Evolutionary conservation across 2,113 vertebrate species (phyloP), one percentile per base, ranked within the genome.

Genomic region (Phrynosoma platyrhinos): DNA sequence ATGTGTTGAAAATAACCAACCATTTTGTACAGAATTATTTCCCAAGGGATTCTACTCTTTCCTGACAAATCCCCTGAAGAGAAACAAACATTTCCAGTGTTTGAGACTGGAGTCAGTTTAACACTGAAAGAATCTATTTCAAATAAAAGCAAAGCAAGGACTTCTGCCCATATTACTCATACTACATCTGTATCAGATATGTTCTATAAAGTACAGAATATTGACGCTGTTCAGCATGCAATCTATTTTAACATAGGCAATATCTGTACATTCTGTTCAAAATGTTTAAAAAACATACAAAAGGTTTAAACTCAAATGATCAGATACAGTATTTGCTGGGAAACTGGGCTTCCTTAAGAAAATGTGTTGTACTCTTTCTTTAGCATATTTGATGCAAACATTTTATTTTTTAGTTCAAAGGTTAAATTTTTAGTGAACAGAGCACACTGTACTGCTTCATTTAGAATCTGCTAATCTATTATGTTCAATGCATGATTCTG

Each of bases 51-150:
- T 32, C 84, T 36, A 25, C 64, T 85, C 58, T 76, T 77, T 77
- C 74, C 75, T 79, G 64, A 68, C 62, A 8, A 27, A n/a, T 69
- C 64, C 64, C 13, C 62, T 53, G 62, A 62, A 77, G 77, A 52
- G 9, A 30, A 87, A 80, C 20, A 75, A 53, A 62, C 6, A 5
- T 91, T 93, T 88, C 89, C 89, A 91, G 64, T 20, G 89, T 90
- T 93, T 89, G 80, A 75, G 40, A 74, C 2, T 82, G 85, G 86
- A 91, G 88, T 93, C 93, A 87, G 88, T 25, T 77, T 82, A 79
- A 74, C 5, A 64, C 1, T 47, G 47, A 79, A 79, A 86, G 25
- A 30, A 0, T 0, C 25, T 79, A 4, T 0, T 25, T n/a, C 18
- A 23, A 18, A 75, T 1, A 84, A 52, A 78, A 3, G 0, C 79